Evolutionary conservation across 1,140 invertebrate genomes (phyloP).

Genomic region (Drosophila lacertosa): DNA sequence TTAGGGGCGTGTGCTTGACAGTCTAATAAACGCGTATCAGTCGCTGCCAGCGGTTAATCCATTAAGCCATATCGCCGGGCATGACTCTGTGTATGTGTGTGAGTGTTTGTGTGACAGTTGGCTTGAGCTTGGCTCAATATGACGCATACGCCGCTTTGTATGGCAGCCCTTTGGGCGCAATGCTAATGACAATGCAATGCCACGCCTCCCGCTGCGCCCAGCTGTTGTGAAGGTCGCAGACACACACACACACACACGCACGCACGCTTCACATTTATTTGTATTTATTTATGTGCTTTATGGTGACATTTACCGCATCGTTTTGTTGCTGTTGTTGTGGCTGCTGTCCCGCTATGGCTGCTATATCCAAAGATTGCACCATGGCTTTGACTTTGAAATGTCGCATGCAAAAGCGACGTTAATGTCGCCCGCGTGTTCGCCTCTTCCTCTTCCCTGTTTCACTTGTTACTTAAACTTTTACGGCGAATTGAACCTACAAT

Average conservation of each 20-base stretch:
- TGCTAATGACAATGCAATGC: slow-evolving; percentile 74
- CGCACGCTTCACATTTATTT: neutral
- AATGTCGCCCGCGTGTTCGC: neutral
- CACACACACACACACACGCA: slow-evolving; percentile 4
- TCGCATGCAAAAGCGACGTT: slow-evolving; percentile 63
- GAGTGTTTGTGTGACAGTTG: slow-evolving; percentile 23
- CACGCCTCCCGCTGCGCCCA: slow-evolving; percentile 61
- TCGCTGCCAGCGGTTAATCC: slow-evolving; percentile 74
- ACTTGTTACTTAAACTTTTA: slow-evolving; percentile 19
- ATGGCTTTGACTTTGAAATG: slow-evolving; percentile 80
- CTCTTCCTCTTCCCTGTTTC: neutral
- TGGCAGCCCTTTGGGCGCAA: slow-evolving; percentile 48
- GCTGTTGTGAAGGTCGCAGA: slow-evolving; percentile 23
- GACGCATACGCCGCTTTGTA: slow-evolving; percentile 62
- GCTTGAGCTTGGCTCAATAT: slow-evolving; percentile 49
- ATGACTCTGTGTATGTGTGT: slow-evolving; percentile 6
- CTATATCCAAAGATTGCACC: slow-evolving; percentile 81
- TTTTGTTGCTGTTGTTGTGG: slow-evolving; percentile 41
- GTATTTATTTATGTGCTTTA: slow-evolving; percentile 32
- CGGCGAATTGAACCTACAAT: slow-evolving; percentile 19
- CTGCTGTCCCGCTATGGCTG: slow-evolving; percentile 69
- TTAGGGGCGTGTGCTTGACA: slow-evolving; percentile 73
- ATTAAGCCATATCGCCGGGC: slow-evolving; percentile 65
- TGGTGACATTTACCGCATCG: slow-evolving; percentile 72
- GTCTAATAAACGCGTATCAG: slow-evolving; percentile 81